Conservation (phyloP, 2,888 invertebrate species). For the Catocala sponsa region DNA sequence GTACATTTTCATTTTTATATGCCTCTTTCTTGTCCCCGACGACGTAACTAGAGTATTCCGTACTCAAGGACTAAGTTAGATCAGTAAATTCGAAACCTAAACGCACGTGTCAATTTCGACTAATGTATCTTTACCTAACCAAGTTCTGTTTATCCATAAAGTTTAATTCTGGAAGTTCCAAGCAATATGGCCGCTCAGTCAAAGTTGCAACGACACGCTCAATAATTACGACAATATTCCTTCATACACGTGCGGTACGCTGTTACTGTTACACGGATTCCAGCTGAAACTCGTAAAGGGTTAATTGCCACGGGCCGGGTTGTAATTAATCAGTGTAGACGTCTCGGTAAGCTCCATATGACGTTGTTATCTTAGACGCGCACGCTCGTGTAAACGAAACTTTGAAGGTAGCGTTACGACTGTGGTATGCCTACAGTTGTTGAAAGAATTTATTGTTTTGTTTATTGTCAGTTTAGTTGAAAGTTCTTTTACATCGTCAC, state of each 20-base stretch:
- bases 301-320: slow-evolving; percentile 29
- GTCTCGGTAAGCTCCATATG: slow-evolving; percentile 28
- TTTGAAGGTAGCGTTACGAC: neutral
- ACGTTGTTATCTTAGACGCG: slow-evolving; percentile 42
- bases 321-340: slow-evolving; percentile 46
- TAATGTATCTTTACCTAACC: too few relatives aligned
- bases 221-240: slow-evolving; percentile 6
- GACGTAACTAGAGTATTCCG: too few relatives aligned
- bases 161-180: neutral
- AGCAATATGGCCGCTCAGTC: neutral
- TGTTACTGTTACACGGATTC: neutral
- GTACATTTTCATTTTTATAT: too few relatives aligned
- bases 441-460: neutral
- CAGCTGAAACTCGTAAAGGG: slow-evolving; percentile 24
- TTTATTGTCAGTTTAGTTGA: too few relatives aligned
- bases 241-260: neutral
- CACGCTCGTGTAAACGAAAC: slow-evolving; percentile 15
- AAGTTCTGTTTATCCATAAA: neutral
- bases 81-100: too few relatives aligned
- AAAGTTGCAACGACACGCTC: neutral
- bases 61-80: too few relatives aligned
- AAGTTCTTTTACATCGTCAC: too few relatives aligned
- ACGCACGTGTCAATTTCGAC: too few relatives aligned
- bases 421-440: neutral
- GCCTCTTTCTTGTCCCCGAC: too few relatives aligned